phyloP scores from a whole-genome alignment of 2,113 vertebrate genomes.

The Neogale vison region DNA sequence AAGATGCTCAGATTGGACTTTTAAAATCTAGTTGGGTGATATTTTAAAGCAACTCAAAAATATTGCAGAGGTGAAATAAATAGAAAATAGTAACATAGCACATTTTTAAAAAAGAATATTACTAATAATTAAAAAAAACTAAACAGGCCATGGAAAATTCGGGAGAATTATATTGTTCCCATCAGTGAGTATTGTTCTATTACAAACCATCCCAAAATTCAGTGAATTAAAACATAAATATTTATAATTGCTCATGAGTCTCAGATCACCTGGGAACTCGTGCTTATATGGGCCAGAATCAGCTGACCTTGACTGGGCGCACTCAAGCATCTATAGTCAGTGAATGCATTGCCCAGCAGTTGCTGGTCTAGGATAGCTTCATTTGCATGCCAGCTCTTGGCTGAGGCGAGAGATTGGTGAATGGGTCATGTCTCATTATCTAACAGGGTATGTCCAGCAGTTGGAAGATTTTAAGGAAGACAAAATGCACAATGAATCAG shows the following conservation, averaged over 20 bases:
- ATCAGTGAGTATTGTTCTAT: not conserved
- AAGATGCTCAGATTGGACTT: not conserved
- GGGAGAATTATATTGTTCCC: not conserved
- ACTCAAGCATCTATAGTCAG: not conserved
- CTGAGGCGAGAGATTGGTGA: not conserved
- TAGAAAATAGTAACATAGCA: not conserved
- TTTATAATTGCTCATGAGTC: not conserved
- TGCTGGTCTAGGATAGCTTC: not conserved
- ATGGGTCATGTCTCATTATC: not conserved
- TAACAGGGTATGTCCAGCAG: not conserved
- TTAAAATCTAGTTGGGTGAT: not conserved
- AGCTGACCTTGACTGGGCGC: not conserved
- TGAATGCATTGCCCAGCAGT: not conserved
- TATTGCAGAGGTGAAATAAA: not conserved
- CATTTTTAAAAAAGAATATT: not conserved
- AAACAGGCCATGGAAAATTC: not conserved
- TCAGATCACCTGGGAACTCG: not conserved
- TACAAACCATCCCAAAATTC: not conserved
- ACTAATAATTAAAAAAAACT: slow-evolving; percentile 23
- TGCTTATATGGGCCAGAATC: not conserved
- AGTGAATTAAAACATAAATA: not conserved
- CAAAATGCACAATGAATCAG: not conserved
- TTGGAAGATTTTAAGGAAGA: not conserved
- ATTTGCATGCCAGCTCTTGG: not conserved
- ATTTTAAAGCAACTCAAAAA: not conserved